Conservation (phyloP, 2,113 vertebrate species). For the Archocentrus centrarchus region DNA sequence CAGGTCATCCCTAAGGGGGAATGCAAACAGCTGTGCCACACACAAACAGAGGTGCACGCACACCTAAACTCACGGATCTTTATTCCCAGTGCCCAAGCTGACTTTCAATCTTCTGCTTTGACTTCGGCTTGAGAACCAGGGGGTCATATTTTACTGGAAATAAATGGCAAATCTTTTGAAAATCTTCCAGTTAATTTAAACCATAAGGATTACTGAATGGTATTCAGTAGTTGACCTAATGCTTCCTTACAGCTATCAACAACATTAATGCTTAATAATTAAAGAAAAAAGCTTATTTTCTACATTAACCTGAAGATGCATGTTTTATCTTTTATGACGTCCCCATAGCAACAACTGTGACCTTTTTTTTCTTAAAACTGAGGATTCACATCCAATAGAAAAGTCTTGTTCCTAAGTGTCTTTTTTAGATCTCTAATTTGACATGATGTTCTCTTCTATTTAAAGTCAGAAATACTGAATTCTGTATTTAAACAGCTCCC, state of each 20-base stretch:
- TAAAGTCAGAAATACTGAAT: neutral
- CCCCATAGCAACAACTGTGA: neutral
- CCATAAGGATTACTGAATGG: neutral
- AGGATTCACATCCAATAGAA: neutral
- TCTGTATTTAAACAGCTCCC: neutral
- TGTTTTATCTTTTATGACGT: neutral
- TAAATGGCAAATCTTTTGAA: neutral
- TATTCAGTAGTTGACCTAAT: neutral
- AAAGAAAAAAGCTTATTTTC: neutral
- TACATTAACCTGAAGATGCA: neutral
- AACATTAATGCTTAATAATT: neutral
- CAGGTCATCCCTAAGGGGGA: slow-evolving; percentile 22
- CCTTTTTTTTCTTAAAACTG: neutral
- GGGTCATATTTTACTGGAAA: neutral
- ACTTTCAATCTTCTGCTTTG: slow-evolving; percentile 11
- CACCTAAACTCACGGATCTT: neutral
- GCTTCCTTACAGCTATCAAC: neutral
- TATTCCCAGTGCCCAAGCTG: neutral
- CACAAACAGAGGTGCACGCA: neutral
- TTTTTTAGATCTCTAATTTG: neutral
- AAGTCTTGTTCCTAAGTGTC: neutral
- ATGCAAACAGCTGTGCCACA: slow-evolving; percentile 45
- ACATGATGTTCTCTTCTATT: neutral
- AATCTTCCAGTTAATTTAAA: neutral
- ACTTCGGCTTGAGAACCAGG: slow-evolving; percentile 9